Conservation (phyloP, 2,888 invertebrate species). For the Frankliniella fusca region DNA sequence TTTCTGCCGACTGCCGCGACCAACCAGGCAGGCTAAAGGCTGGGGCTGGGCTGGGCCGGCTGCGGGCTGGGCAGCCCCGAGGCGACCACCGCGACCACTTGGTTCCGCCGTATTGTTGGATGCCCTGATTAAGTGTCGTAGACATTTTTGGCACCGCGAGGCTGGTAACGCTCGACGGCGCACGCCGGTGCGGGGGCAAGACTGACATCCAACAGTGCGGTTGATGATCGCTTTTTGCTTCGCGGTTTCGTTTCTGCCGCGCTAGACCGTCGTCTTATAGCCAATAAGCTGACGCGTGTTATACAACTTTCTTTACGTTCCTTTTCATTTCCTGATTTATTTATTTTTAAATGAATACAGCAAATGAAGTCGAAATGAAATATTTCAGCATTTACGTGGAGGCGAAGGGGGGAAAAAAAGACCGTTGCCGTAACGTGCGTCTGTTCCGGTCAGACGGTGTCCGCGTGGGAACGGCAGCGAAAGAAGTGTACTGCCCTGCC, state of each 20-base stretch:
- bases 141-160: background rate
- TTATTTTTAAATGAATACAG: background rate
- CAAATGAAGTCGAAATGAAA: too few relatives aligned
- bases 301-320: background rate
- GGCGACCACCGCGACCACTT: background rate
- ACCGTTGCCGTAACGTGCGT: too few relatives aligned
- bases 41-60: too few relatives aligned
- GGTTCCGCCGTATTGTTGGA: background rate
- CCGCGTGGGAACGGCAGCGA: too few relatives aligned
- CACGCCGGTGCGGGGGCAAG: background rate
- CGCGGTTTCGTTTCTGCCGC: background rate
- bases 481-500: background rate
- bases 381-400: too few relatives aligned
- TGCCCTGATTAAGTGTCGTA: background rate
- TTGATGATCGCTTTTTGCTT: background rate
- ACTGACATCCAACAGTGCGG: background rate
- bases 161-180: slow-evolving; percentile 5
- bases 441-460: too few relatives aligned
- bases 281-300: background rate
- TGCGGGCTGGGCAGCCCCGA: background rate
- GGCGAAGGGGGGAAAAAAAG: too few relatives aligned
- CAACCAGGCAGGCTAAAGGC: too few relatives aligned
- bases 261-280: too few relatives aligned
- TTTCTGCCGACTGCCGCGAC: too few relatives aligned
- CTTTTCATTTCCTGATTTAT: too few relatives aligned